phyloP scores from a whole-genome alignment of 2,113 vertebrate species.

The Apteryx owenii region DNA sequence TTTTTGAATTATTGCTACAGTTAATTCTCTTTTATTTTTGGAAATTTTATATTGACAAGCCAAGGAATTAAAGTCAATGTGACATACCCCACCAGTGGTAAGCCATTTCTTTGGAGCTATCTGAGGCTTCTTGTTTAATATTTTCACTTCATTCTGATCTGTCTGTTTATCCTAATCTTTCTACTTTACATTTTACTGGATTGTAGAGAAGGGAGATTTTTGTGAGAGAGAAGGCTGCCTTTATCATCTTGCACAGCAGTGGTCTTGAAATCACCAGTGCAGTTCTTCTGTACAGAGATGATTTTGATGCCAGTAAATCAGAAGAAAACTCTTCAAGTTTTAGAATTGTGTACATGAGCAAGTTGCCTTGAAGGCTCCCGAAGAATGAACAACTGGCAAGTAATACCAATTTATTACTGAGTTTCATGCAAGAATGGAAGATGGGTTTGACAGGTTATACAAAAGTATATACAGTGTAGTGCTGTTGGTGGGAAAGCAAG shows the following conservation, averaged over 20 bases:
- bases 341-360: constrained; percentile 38
- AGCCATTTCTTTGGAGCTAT: constrained; percentile 38
- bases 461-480: constrained; percentile 41
- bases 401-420: constrained; percentile 12
- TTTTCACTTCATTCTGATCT: constrained; percentile 26
- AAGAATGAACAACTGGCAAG: background rate
- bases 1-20: background rate
- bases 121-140: background rate
- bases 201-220: constrained; percentile 26
- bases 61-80: background rate
- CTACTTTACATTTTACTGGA: constrained; percentile 35
- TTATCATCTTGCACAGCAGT: constrained; percentile 54
- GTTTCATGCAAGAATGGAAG: constrained; percentile 26
- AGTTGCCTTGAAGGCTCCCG: constrained; percentile 29
- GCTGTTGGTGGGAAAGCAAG: constrained; percentile 37
- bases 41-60: background rate
- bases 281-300: constrained; percentile 9
- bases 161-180: constrained; percentile 23
- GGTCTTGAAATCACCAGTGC: constrained; percentile 12
- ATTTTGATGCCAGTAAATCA: background rate
- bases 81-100: background rate
- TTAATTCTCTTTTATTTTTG: background rate
- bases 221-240: constrained; percentile 1
- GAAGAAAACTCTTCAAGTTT: background rate
- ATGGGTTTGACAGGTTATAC: constrained; percentile 46